Evolutionary conservation across 2,797 vertebrate genomes (phyloP), one percentile per base, ranked within the genome.

Genomic region (Neomorphus geoffroyi): DNA sequence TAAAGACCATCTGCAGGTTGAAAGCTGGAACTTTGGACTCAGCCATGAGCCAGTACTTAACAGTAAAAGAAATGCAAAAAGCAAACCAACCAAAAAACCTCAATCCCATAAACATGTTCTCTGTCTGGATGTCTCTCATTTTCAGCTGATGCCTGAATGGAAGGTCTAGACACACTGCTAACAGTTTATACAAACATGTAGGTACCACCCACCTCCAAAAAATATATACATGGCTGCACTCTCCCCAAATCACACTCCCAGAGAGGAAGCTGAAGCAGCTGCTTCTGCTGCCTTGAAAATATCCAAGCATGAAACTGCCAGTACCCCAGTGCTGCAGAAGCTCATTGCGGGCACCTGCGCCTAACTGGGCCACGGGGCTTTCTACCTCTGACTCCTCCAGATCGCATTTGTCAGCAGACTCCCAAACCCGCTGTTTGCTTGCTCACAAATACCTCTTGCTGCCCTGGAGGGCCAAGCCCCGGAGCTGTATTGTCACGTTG

Each of bases 271-370:
- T 13, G 66, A 28, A 79, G 26, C 43, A 88, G 86, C 72, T 51
- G 69, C 66, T 79, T 30, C 53, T 72, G 71, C 37, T 75, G 80
- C 33, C 48, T 54, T 35, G 64, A 33, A 80, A 80, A 75, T 39
- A 53, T 50, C 18, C 0, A 0, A 66, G 30, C 8, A 4, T 0
- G 0, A 12, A 64, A 19, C 15, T 0, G 35, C 18, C 0, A 0
- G 9, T 61, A 41, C 23, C 35, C 28, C 18, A 13, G 24, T 0
- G 1, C 77, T 70, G 62, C 27, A 7, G 37, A 4, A 58, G 26
- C 51, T 60, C 28, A 8, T 41, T 11, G 33, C 1, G 2, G 32
- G 11, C 4, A 7, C 11, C 70, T 22, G 2, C 0, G 1, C 11
- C 15, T 27, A 26, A 37, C 37, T 50, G 82, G 1, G 13, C 58